A percentile compares a stretch with the other conserved stretches of the same genome.
Evolutionary conservation across 1,140 invertebrate species (phyloP).

Genomic region (Grapholita molesta): DNA sequence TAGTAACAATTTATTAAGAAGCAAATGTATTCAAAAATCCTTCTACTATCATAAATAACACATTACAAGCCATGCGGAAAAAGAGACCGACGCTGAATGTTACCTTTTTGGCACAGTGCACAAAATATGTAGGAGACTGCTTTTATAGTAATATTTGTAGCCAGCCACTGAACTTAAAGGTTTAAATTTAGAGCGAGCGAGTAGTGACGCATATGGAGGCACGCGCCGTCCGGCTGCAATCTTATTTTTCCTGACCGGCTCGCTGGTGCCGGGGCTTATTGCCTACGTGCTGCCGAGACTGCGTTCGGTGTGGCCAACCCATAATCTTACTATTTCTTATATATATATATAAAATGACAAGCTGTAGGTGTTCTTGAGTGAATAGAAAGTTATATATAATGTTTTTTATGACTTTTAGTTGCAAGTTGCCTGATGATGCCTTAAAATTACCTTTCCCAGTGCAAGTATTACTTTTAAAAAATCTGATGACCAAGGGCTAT

Average conservation of each 20-base stretch:
- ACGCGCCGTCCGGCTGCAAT: conserved; percentile 53
- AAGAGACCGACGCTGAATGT: conserved; percentile 4
- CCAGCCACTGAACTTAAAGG: neutral
- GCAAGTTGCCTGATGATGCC: too few species aligned
- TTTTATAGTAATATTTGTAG: neutral
- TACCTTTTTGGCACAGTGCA: conserved; percentile 19
- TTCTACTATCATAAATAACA: too few species aligned
- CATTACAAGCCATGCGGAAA: neutral
- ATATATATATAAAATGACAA: neutral
- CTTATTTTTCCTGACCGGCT: conserved; percentile 65
- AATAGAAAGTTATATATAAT: too few species aligned
- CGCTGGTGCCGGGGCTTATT: conserved; percentile 68
- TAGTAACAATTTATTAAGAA: too few species aligned
- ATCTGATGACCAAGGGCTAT: too few species aligned
- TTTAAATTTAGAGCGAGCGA: conserved; percentile 1
- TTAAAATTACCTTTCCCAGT: too few species aligned
- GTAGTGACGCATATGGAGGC: conserved; percentile 28
- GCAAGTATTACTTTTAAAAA: too few species aligned
- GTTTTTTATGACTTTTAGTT: too few species aligned
- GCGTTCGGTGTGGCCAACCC: conserved; percentile 27
- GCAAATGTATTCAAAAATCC: too few species aligned
- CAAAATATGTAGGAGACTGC: neutral
- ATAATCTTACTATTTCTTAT: neutral
- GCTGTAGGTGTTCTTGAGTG: too few species aligned
- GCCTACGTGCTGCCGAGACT: conserved; percentile 65